These are phyloP conservation scores for Caprella mutica DNA, from an alignment of 2,888 invertebrate species.

Conservation along the genomic window DNA sequence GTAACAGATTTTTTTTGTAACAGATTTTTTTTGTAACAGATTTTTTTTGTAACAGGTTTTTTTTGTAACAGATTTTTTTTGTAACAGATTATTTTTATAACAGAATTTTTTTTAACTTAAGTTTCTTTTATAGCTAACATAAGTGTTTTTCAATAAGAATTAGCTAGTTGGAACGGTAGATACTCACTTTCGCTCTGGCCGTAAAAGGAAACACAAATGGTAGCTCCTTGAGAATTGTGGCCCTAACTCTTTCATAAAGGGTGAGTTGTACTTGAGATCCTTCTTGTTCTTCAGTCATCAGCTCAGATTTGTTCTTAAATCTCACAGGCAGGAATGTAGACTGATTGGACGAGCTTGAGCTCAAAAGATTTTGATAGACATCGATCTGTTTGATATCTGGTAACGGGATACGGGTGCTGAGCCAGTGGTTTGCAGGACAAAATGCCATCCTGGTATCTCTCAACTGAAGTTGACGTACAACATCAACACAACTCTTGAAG, in stretches of 20 bases:
- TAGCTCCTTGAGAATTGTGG: constrained; percentile 65
- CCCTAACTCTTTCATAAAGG: constrained; percentile 22
- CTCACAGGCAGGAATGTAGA: constrained; percentile 48
- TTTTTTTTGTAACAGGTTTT: too few species aligned
- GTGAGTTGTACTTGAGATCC: constrained; percentile 31
- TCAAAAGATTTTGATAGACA: constrained; percentile 39
- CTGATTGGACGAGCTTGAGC: constrained; percentile 41
- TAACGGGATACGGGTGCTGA: constrained; percentile 43
- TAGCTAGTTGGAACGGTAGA: too few species aligned
- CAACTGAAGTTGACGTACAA: constrained; percentile 59
- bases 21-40: too few species aligned
- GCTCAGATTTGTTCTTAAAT: constrained; percentile 40
- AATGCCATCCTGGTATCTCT: constrained; percentile 72
- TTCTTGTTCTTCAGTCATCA: neutral
- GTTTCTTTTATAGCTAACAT: too few species aligned
- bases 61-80: too few species aligned
- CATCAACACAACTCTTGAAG: constrained; percentile 46
- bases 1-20: too few species aligned
- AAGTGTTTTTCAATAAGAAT: too few species aligned
- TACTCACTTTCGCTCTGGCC: constrained; percentile 22
- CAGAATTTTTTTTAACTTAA: too few species aligned
- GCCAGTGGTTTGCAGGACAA: constrained; percentile 61
- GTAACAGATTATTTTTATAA: too few species aligned
- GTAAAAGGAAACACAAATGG: constrained; percentile 85
- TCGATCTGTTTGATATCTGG: constrained; percentile 39